phyloP scores from a whole-genome alignment of 1,140 invertebrate species.

The Brachionus rubens region DNA sequence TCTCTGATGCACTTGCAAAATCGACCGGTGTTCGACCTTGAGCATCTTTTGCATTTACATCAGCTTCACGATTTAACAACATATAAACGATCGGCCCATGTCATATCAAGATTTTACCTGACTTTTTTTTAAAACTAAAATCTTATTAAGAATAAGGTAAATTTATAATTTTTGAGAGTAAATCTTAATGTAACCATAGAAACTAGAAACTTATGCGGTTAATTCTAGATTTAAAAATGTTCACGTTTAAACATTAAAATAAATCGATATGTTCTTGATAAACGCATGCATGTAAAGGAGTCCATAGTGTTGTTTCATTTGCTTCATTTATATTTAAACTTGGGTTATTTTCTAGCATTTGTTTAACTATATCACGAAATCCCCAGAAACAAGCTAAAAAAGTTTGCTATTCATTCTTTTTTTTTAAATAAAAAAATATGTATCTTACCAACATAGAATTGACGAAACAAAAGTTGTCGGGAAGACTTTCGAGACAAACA shows the following conservation, averaged over 20 bases:
- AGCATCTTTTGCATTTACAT: background rate
- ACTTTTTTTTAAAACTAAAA: background rate
- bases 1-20: conserved; percentile 57
- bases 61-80: conserved; percentile 1
- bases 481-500: conserved; percentile 8
- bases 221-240: background rate
- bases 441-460: background rate
- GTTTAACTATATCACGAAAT: conserved; percentile 51
- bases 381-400: conserved; percentile 54
- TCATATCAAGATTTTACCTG: background rate
- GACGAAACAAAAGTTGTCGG: background rate
- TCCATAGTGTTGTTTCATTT: conserved; percentile 55
- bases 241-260: background rate
- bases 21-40: conserved; percentile 53
- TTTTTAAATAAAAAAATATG: background rate
- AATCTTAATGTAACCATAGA: background rate
- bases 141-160: too few species aligned
- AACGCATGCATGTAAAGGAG: conserved; percentile 56
- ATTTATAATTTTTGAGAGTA: background rate
- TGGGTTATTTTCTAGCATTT: conserved; percentile 49
- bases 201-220: too few species aligned
- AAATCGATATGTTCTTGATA: conserved; percentile 57
- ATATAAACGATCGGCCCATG: background rate
- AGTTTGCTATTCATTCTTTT: background rate
- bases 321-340: conserved; percentile 52